phyloP scores from a whole-genome alignment of 2,888 invertebrate species.

The Pristionchus maxplancki region DNA sequence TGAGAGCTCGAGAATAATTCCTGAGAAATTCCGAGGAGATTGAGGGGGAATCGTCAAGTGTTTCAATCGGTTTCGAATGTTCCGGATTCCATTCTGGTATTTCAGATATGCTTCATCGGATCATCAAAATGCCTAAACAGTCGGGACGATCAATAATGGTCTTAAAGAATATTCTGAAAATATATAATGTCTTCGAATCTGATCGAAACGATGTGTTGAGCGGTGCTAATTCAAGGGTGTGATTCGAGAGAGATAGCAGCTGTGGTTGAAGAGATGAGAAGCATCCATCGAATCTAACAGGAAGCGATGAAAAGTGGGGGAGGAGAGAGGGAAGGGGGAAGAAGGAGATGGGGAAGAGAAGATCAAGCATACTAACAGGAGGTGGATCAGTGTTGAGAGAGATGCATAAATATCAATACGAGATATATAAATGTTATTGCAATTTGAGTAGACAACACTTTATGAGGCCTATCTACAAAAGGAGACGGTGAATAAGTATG shows the following conservation, averaged over 20 bases:
- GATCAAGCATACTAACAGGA: conserved; percentile 1
- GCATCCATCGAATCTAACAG: conserved; percentile 19
- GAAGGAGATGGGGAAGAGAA: not conserved
- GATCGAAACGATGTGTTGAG: too few species aligned
- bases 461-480: too few species aligned
- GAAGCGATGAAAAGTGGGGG: conserved; percentile 15
- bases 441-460: too few species aligned
- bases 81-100: not conserved
- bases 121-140: not conserved
- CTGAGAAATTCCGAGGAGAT: not conserved
- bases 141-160: not conserved
- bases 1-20: not conserved
- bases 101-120: not conserved
- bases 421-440: not conserved
- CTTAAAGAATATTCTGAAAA: not conserved
- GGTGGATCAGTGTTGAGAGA: not conserved
- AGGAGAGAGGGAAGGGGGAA: not conserved
- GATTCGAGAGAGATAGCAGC: not conserved
- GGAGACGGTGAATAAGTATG: too few species aligned
- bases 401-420: not conserved
- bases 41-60: not conserved
- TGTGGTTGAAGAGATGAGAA: not conserved
- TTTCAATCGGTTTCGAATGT: not conserved
- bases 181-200: too few species aligned
- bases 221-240: not conserved